Conservation (phyloP, 2,797 vertebrate genomes). For the Xiphophorus birchmanni region DNA sequence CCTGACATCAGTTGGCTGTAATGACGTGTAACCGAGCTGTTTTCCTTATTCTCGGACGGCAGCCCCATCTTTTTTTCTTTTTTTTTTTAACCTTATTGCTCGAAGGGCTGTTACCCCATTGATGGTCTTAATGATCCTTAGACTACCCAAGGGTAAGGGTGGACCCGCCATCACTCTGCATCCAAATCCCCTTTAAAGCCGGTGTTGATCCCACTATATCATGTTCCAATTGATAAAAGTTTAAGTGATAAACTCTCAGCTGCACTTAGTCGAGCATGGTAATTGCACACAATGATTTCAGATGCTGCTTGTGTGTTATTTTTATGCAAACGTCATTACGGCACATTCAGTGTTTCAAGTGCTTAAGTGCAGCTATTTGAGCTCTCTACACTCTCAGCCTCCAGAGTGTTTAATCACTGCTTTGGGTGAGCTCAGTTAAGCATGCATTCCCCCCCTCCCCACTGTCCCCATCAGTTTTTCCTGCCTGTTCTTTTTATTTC, state of each 20-base stretch:
- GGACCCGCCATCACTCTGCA: conserved; percentile 21
- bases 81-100: conserved; percentile 41
- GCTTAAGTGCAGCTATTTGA: conserved; percentile 60
- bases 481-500: conserved; percentile 5
- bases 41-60: conserved; percentile 47
- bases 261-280: conserved; percentile 30
- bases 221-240: conserved; percentile 26
- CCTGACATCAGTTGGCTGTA: conserved; percentile 50
- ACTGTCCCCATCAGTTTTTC: not conserved
- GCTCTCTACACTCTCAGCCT: conserved; percentile 43
- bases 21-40: conserved; percentile 46
- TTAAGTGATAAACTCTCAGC: conserved; percentile 27
- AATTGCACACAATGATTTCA: conserved; percentile 43
- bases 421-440: conserved; percentile 41
- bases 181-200: conserved; percentile 19
- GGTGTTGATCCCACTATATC: conserved; percentile 24
- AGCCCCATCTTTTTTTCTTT: conserved; percentile 20
- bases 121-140: conserved; percentile 64
- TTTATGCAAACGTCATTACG: conserved; percentile 34
- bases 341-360: conserved; percentile 50
- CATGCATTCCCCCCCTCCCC: not conserved
- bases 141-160: conserved; percentile 25
- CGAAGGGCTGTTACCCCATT: conserved; percentile 56
- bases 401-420: conserved; percentile 48
- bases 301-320: conserved; percentile 9